Percentiles rank a stretch among this genome's conserved stretches.
Evolutionary conservation across 1,140 invertebrate species (phyloP).

Genomic region (Eufriesea mexicana): DNA sequence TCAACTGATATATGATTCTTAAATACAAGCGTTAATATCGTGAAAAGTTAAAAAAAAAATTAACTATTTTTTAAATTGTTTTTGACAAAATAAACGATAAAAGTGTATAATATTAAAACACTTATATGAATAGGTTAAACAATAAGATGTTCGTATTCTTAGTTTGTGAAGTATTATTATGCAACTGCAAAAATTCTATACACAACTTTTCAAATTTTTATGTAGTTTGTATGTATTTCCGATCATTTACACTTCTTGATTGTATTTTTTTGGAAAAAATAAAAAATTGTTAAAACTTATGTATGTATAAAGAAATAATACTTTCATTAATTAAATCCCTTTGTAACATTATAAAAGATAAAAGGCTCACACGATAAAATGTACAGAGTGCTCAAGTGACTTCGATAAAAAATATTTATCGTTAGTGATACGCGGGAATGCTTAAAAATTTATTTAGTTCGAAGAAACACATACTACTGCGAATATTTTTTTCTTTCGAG

Average conservation of each 20-base stretch:
- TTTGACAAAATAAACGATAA: background rate
- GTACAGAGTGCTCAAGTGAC: no score
- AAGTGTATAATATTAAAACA: background rate
- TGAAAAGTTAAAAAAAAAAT: background rate
- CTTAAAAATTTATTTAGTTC: no score
- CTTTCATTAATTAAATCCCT: background rate
- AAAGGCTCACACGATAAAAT: background rate
- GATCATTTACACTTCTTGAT: background rate
- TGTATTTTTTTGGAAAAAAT: background rate
- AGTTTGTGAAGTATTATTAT: background rate
- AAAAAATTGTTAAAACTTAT: background rate
- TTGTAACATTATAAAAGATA: background rate
- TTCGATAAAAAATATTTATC: no score
- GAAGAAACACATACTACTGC: no score
- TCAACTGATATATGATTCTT: background rate
- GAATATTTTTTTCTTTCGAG: no score
- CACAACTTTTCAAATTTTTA: background rate
- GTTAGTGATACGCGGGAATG: no score
- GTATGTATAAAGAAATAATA: background rate
- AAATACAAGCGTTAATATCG: background rate
- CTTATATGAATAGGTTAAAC: background rate
- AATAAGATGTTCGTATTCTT: background rate
- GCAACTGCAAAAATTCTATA: background rate
- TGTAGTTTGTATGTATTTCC: constrained; percentile 1
- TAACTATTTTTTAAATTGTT: background rate